Conservation (phyloP, 1,140 invertebrate genomes). For the Dendroctonus ponderosae region DNA sequence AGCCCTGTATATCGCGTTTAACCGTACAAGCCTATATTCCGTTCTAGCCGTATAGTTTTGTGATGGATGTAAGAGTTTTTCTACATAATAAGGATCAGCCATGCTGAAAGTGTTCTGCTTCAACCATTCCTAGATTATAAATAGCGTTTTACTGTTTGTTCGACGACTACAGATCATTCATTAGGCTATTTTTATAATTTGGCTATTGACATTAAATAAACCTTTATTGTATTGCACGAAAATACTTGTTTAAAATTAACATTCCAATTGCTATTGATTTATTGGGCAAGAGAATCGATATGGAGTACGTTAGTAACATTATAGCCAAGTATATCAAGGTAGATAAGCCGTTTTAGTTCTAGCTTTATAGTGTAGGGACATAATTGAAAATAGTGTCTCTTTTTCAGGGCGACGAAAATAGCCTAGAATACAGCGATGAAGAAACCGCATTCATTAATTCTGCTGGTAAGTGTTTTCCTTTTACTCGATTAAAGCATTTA, state of each 20-base stretch:
- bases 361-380: background rate
- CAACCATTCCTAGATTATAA: background rate
- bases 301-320: slow-evolving; percentile 10
- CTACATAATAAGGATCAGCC: background rate
- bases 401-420: background rate
- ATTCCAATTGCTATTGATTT: no score
- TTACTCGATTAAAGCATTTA: no score
- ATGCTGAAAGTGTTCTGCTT: background rate
- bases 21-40: no score
- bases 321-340: slow-evolving; percentile 14
- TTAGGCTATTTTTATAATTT: background rate
- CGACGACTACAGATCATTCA: background rate
- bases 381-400: background rate
- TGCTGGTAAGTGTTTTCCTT: no score
- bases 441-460: background rate
- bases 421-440: background rate
- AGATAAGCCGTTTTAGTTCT: background rate
- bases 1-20: no score
- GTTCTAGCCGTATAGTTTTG: no score
- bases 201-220: background rate
- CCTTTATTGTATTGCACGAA: no score
- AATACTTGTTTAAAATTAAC: no score
- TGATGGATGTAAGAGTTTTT: no score
- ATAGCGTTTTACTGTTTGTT: background rate
- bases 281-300: background rate